Evolutionary conservation across 1,140 invertebrate species (phyloP), one percentile per base, ranked within the genome.

Genomic region (Bombus superbus): DNA sequence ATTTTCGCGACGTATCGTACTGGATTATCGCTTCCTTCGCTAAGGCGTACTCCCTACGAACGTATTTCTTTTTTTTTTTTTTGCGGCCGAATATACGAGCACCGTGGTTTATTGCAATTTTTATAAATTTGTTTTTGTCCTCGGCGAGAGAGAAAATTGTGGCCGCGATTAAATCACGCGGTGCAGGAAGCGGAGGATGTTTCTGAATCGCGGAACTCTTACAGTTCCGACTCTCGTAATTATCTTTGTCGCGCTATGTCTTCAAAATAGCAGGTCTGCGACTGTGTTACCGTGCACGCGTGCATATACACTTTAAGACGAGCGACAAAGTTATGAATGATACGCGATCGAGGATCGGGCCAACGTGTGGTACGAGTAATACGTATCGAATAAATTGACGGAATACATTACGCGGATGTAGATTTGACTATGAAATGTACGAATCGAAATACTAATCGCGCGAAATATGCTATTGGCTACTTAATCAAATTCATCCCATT

Each of bases 1-100:
- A 53, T 83, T 83, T 76, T 83, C 42, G 40, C 62, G 22, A 79
- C 47, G 44, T 68, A 42, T 57, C 44, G 42, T 35, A 11, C 25
- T 42, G 44, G 66, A 57, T 80, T 80, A 80, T 71, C 66, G 44
- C 35, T 71, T 57, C 42, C 79, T 71, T 53, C 22, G 28, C 10
- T 3, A n/a, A 71, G 25, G 1, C 5, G 25, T 10, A 59, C 22
- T 8, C 22, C 6, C 42, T 28, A 13, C 2, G 3, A 10, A 22
- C 9, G 6, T 35, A 6, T 38, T 40, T 18, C 35, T 75, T 11
- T 35, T 77, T 38, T 40, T 32, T 68, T 68, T n/a, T 72, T 69
- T 71, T 15, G 25, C 38, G 32, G 32, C 40, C 18, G 44, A 53
- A 42, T 9, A 79, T 44, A 32, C 59, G 28, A 59, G 11, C 69